A percentile compares a stretch with the other conserved stretches of the same genome.
phyloP scores from a whole-genome alignment of 2,113 vertebrate species.

The Xiphophorus hellerii region DNA sequence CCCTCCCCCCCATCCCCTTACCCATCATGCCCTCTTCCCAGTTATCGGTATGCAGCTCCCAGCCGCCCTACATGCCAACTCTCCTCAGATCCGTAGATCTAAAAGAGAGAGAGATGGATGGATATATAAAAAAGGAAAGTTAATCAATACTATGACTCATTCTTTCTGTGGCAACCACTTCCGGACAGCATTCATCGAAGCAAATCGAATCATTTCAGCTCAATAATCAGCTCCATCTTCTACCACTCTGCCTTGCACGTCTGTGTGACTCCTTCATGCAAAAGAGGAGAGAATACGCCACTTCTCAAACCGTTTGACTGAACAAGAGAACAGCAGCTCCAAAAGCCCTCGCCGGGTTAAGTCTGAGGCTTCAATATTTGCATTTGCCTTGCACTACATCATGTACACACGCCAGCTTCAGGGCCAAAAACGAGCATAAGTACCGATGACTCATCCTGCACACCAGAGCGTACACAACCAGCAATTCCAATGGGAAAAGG shows the following conservation, averaged over 20 bases:
- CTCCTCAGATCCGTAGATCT: slow-evolving; percentile 15
- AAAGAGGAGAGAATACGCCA: no score
- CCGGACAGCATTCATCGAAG: slow-evolving; percentile 80
- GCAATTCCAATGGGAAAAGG: not conserved
- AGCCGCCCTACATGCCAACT: slow-evolving; percentile 19
- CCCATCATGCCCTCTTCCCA: not conserved
- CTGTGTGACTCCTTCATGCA: not conserved
- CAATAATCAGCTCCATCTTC: slow-evolving; percentile 68
- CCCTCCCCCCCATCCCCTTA: slow-evolving; percentile 1
- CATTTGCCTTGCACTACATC: not conserved
- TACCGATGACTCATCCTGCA: not conserved
- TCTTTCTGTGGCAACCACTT: slow-evolving; percentile 75
- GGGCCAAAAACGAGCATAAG: not conserved
- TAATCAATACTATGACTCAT: slow-evolving; percentile 82
- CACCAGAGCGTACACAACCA: not conserved
- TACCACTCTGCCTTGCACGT: slow-evolving; percentile 3
- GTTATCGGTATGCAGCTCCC: slow-evolving; percentile 53
- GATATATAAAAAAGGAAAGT: slow-evolving; percentile 9
- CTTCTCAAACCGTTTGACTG: no score
- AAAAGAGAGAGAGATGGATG: not conserved
- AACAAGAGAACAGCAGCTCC: no score
- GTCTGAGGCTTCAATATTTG: not conserved
- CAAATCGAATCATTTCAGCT: slow-evolving; percentile 77
- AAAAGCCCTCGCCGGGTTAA: no score
- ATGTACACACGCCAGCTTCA: not conserved